Base-by-base conservation (phyloP, 2,113 vertebrate genomes). In the Passer montanus region DNA sequence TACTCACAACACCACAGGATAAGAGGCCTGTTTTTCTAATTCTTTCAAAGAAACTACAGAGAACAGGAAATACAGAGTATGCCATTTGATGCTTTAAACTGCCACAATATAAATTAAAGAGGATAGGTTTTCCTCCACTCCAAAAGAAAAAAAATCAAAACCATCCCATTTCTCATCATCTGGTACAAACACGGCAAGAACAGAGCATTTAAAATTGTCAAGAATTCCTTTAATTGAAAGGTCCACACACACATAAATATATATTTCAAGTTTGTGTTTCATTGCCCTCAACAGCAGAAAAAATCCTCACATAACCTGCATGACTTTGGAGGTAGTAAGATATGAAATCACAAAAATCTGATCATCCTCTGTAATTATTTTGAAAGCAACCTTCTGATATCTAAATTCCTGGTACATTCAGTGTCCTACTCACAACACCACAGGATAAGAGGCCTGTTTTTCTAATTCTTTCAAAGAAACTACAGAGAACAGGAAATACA, bases 261-360 rank as follows among this genome's bases (percentile, higher is more conserved):
- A n/a, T 56, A 28, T 15, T 82, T 23, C 15, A 28, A 77, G 27
- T 70, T 52, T 58, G 31, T 35, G 21, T n/a, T 81, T 64, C 26
- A 15, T 9, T 80, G 17, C 14, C 53, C 31, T 19, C 19, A 56
- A n/a, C 1, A 56, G 20, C 55, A n/a, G 55, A 8, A n/a, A 56
- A 56, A 56, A n/a, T 56, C 31, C 20, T 6, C 55, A 6, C 31
- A n/a, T 33, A n/a, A 56, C 31, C 31, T n/a, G 5, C 14, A 21
- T 13, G 3, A 55, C 12, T 72, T 19, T 11, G 10, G n/a, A 89
- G 18, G 68, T 8, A 77, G 18, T 0, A 0, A 84, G 11, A 47
- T 60, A 77, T 20, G 70, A 84, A 72, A 70, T 35, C 76, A 59
- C 33, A 90, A 55, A 85, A 76, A 39, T 76, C 50, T 67, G 31